These are phyloP conservation scores for Rotaria magnacalcarata DNA, from an alignment of 2,888 invertebrate genomes.

Conservation along the genomic window DNA sequence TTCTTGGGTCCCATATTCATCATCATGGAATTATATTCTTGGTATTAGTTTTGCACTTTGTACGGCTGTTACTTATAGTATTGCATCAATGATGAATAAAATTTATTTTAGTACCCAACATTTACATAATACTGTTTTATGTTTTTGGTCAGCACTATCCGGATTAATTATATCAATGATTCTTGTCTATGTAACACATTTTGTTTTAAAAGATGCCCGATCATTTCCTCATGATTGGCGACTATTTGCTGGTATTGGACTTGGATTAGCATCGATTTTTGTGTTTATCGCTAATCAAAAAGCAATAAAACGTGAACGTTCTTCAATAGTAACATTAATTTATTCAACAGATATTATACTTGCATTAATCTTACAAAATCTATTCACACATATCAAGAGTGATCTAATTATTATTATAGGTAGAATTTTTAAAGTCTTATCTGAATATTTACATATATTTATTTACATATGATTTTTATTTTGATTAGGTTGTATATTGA, in stretches of 20 bases:
- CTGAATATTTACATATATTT: too few relatives aligned
- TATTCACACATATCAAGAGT: neutral
- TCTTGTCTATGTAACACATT: neutral
- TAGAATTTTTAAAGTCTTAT: neutral
- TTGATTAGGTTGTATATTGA: neutral
- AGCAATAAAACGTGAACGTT: neutral
- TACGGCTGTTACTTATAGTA: neutral
- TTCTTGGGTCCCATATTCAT: neutral
- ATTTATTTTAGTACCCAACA: neutral
- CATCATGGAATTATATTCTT: neutral
- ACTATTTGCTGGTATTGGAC: neutral
- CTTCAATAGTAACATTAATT: neutral
- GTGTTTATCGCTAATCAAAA: slow-evolving; percentile 23
- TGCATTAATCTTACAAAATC: neutral
- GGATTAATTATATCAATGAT: neutral
- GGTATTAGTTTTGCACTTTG: neutral
- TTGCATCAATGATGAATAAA: neutral
- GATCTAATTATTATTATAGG: neutral
- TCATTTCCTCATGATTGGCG: slow-evolving; percentile 30
- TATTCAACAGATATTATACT: slow-evolving; percentile 8
- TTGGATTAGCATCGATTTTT: slow-evolving; percentile 17
- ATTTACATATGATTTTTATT: neutral
- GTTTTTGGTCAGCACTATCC: neutral
- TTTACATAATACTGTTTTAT: neutral
- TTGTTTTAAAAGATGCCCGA: neutral